phyloP scores from a whole-genome alignment of 2,888 invertebrate species.

The Pristionchus entomophagus region DNA sequence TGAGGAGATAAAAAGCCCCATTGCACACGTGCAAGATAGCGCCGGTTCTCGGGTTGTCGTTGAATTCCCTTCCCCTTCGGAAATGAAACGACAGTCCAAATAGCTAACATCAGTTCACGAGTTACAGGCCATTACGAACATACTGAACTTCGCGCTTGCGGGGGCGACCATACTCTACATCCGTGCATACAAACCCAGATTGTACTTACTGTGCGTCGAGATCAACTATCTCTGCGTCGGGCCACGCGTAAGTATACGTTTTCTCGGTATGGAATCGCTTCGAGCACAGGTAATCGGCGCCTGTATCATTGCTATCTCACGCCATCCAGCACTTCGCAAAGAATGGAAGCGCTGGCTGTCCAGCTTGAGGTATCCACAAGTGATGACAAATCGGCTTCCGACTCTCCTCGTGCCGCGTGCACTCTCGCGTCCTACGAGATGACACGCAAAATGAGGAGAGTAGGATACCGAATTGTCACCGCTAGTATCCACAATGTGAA shows the following conservation, averaged over 20 bases:
- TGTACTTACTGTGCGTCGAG: neutral
- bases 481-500: no score
- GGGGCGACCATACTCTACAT: neutral
- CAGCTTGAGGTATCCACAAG: neutral
- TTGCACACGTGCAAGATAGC: no score
- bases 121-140: neutral
- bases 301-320: neutral
- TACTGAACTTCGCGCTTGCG: neutral
- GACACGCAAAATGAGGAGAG: no score
- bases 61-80: neutral
- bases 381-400: no score
- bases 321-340: conserved; percentile 4
- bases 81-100: no score
- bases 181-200: neutral
- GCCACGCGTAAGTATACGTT: neutral
- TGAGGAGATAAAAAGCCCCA: no score
- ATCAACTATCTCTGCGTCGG: neutral
- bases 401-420: no score
- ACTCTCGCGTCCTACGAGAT: no score
- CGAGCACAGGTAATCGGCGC: conserved; percentile 1
- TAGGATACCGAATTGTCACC: no score
- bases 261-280: no score
- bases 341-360: neutral
- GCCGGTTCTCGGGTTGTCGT: no score
- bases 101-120: no score